Evolutionary conservation across 1,140 invertebrate genomes (phyloP), one percentile per base, ranked within the genome.

Genomic region (Magallana gigas): DNA sequence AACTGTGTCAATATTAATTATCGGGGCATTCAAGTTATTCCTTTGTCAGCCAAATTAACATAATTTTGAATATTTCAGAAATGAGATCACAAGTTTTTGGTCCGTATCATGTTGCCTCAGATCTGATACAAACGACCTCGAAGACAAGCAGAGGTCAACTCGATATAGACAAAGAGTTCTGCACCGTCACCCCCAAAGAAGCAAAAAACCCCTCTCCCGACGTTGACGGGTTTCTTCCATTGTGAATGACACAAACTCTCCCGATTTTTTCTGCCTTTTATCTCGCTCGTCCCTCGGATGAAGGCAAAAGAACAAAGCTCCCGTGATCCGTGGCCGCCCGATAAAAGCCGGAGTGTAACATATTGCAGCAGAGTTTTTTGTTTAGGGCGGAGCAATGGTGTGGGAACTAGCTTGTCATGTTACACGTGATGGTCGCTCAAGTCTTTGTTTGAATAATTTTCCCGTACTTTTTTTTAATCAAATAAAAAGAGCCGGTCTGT

Each of bases 61-160:
- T 76, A 76, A 76, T 36, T 71, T 71, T 76, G 68, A 76, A 76
- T 76, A 76, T 76, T 76, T 76, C 68, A 36, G 68, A 29, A 29
- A 76, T 76, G 68, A 76, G 18, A 76, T 36, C 68, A 76, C 68
- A 36, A 18, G 36, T 76, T 76, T 76, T 18, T 76, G 12, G 8
- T 9, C 23, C 2, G 68, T 76, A 29, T 76, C 68, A 5, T 18
- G 11, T 76, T 48, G 12, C 29, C 29, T 23, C 36, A 14, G 18
- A 76, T 76, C 14, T 76, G 68, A 76, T 76, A 2, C 68, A 76
- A 23, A 76, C 36, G 68, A 76, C 68, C 16, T 29, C 23, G 36
- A 76, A 71, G 23, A 76, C 68, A 76, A 76, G 12, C 68, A 76
- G 36, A 76, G 68, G 68, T 76, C 68, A 76, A 29, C 8, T 18